phyloP scores from a whole-genome alignment of 2,113 vertebrate species.

The Elanoides forficatus region DNA sequence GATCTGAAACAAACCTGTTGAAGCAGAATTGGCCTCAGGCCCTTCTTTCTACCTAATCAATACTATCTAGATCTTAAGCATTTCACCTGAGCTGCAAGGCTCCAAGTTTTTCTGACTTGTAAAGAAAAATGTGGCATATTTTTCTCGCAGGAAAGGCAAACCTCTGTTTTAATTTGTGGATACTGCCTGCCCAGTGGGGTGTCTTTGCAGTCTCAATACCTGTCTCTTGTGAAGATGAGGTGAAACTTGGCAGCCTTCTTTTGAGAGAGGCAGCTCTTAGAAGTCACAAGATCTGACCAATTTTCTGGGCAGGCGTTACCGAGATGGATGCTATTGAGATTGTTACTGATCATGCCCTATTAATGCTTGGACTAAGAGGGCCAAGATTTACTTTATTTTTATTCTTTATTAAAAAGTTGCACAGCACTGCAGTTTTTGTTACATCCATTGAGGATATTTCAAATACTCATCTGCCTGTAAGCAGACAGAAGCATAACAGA shows the following conservation, averaged over 20 bases:
- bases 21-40: background rate
- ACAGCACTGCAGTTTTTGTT: background rate
- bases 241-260: background rate
- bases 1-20: background rate
- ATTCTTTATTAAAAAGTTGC: background rate
- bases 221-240: background rate
- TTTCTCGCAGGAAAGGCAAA: background rate
- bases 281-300: background rate
- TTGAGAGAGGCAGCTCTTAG: background rate
- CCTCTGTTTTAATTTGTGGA: background rate
- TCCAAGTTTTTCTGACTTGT: background rate
- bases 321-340: background rate
- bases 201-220: background rate
- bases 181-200: background rate
- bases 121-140: background rate
- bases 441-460: background rate
- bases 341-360: background rate
- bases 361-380: background rate
- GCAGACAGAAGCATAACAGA: background rate
- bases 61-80: background rate
- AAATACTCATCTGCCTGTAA: background rate
- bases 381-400: background rate
- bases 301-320: background rate
- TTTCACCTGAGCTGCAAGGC: background rate
- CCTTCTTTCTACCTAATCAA: background rate